These are phyloP conservation scores for Aplysia californica DNA, from an alignment of 1,140 invertebrate genomes.

Conservation along the genomic window DNA sequence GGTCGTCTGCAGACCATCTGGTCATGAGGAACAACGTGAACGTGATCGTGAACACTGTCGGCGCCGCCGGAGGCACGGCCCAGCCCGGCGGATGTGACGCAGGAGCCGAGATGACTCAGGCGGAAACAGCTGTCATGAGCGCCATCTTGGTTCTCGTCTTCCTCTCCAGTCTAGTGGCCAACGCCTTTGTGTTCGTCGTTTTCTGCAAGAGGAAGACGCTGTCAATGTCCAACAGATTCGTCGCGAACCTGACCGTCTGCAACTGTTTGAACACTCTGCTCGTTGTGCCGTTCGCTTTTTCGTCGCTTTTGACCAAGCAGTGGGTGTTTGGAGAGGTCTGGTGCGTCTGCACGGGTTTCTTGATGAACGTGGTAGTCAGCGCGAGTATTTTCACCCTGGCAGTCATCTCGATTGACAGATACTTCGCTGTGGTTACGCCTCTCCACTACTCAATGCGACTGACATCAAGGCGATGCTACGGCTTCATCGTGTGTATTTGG, in stretches of 20 bases:
- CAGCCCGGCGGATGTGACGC: background rate
- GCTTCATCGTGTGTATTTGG: slow-evolving; percentile 79
- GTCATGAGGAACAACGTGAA: background rate
- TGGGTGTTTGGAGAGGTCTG: slow-evolving; percentile 63
- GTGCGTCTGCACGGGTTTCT: slow-evolving; percentile 70
- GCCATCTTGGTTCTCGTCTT: slow-evolving; percentile 51
- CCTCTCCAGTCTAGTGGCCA: slow-evolving; percentile 68
- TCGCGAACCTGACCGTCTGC: slow-evolving; percentile 77
- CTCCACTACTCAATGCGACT: slow-evolving; percentile 73
- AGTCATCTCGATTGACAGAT: slow-evolving; percentile 87
- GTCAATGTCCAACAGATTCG: slow-evolving; percentile 77
- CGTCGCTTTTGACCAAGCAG: slow-evolving; percentile 59
- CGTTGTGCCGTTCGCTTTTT: slow-evolving; percentile 73
- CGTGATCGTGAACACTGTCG: background rate
- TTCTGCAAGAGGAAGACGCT: slow-evolving; percentile 73
- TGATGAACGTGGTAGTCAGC: slow-evolving; percentile 70
- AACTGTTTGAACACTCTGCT: slow-evolving; percentile 75
- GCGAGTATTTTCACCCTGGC: slow-evolving; percentile 79
- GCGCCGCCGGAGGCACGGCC: background rate
- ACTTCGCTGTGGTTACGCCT: slow-evolving; percentile 75
- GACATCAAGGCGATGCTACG: slow-evolving; percentile 77
- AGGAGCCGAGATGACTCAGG: slow-evolving; percentile 7
- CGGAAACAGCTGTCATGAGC: slow-evolving; percentile 34
- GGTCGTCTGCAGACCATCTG: background rate
- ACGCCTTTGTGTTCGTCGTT: slow-evolving; percentile 72